Conservation (phyloP, 2,888 invertebrate species). For the Meteorus colon region DNA sequence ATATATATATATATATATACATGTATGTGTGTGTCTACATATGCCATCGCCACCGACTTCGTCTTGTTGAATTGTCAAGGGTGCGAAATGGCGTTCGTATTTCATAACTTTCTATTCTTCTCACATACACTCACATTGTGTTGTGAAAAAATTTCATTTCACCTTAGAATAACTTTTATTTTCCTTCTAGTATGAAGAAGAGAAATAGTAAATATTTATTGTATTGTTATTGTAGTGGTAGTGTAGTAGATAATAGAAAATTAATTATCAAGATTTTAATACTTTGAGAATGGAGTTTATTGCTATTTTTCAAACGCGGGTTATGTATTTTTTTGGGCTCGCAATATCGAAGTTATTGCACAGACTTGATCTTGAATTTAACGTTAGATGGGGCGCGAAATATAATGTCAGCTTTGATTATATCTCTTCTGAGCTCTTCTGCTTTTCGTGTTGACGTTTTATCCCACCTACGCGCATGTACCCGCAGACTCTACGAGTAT, state of each 20-base stretch:
- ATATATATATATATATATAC: background rate
- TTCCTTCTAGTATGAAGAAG: too few species aligned
- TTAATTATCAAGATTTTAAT: too few species aligned
- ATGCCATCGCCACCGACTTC: background rate
- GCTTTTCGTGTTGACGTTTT: conserved; percentile 31
- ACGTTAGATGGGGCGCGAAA: conserved; percentile 5
- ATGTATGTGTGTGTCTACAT: background rate
- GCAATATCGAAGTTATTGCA: conserved; percentile 38
- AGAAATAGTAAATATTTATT: too few species aligned
- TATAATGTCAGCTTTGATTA: conserved; percentile 16
- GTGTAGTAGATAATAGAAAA: too few species aligned
- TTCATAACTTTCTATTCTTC: conserved; percentile 5
- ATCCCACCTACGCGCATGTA: conserved; percentile 42
- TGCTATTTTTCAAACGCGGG: background rate
- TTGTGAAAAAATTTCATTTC: background rate
- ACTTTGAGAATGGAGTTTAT: too few species aligned
- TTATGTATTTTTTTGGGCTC: background rate
- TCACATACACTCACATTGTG: background rate
- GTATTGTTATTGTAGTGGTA: too few species aligned
- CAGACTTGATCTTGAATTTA: conserved; percentile 40
- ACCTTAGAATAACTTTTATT: background rate
- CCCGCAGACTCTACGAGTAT: conserved; percentile 26
- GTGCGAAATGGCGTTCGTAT: conserved; percentile 16
- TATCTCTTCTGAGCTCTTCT: conserved; percentile 4
- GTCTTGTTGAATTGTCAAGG: conserved; percentile 1